Evolutionary conservation across 30 jellyfish, hydroid and myxozoan genomes (phyloP).

Genomic region (Turritopsis dohrnii): DNA sequence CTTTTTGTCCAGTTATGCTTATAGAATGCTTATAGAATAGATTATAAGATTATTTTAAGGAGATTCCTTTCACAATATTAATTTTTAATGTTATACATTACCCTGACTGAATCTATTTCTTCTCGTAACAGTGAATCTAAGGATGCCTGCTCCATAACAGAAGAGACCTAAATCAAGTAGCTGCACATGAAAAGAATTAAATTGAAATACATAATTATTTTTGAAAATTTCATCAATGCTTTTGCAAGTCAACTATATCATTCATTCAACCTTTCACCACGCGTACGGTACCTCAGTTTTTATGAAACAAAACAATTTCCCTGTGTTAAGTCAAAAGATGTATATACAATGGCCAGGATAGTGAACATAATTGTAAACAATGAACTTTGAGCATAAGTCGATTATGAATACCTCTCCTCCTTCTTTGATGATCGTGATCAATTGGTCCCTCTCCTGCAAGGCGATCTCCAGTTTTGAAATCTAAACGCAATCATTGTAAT

Average conservation of each 20-base stretch:
- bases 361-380: no score
- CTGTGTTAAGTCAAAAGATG: no score
- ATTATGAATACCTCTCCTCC: constrained; percentile 32
- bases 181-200: not conserved
- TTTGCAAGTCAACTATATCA: no score
- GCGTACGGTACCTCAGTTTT: no score
- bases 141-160: constrained; percentile 2
- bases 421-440: constrained; percentile 55
- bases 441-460: constrained; percentile 44
- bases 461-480: constrained; percentile 65
- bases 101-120: constrained; percentile 25
- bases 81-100: not conserved
- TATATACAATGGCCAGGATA: no score
- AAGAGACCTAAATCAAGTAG: not conserved
- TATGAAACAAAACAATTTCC: no score
- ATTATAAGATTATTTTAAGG: no score
- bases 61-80: not conserved
- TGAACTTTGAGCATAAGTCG: no score
- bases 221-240: no score
- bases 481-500: constrained; percentile 34
- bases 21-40: no score
- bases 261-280: no score
- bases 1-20: not conserved
- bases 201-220: no score
- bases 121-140: constrained; percentile 27